Conservation (phyloP, 1,140 invertebrate species). For the Caenorhabditis elegans region WBcel235 BX284606.5:7599001-7599500, state of each 20-base stretch:
- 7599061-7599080: no score
- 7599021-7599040: no score
- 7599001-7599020: no score
- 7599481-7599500: no score
- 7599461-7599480: background rate
- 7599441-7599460: slow-evolving; percentile 36
- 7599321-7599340: slow-evolving; percentile 53
- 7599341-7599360: slow-evolving; percentile 55
- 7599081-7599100: no score
- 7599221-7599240: slow-evolving; percentile 60
- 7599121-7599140: no score
- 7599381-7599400: slow-evolving; percentile 50
- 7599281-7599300: slow-evolving; percentile 47
- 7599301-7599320: slow-evolving; percentile 48
- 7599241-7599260: slow-evolving; percentile 52
- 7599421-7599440: slow-evolving; percentile 46
- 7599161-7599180: no score
- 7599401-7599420: slow-evolving; percentile 53
- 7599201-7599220: slow-evolving; percentile 43
- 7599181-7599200: no score
- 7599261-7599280: slow-evolving; percentile 54
- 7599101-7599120: no score
- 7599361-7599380: slow-evolving; percentile 58
- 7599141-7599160: no score
- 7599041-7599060: no score